Base-by-base conservation (phyloP, 2,113 vertebrate genomes). In the Hymenochirus boettgeri region DNA sequence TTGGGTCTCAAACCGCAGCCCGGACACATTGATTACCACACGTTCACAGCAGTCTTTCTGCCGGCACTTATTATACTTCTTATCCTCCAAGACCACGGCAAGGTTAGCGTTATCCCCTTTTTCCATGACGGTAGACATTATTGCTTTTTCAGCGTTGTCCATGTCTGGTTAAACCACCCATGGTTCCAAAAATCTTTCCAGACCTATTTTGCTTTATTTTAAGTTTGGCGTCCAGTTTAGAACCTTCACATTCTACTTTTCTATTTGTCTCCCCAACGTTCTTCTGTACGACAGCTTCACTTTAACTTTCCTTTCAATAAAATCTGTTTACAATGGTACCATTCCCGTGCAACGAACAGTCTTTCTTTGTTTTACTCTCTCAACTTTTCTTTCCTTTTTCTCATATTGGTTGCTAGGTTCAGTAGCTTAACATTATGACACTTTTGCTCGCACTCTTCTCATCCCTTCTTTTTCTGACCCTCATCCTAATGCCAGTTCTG, bases 1-100 rank as follows among this genome's bases (percentile, higher is more conserved):
- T 77, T 93, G 83, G 0, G 92, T 93, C 76, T 93, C 92, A 1
- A 92, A 93, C 4, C 79, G 78, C 65, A 92, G 83, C 1, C 92
- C 92, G 0, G 90, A 87, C 53, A 93, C 90, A 8, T 93, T 93
- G 79, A 85, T 82, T 53, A 79, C 75, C 46, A 85, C 72, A 1
- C 82, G 62, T 10, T 83, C 80, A 6, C 74, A 78, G 13, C 73
- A 73, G 18, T 76, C 76, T 19, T 63, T 52, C 7, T 26, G 57
- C 10, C 25, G 24, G 39, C 60, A 42, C 2, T 26, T 22, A 9
- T 54, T 65, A 8, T 39, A 35, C 5, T 27, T 63, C 21, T 48
- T 56, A 11, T 45, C 37, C 33, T 72, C 19, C 61, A 25, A 27
- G 35, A 58, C 17, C 47, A 19, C 61, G 17, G 35, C 1, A 57